phyloP scores from a whole-genome alignment of 2,888 invertebrate genomes.

The Leucophora obtusa region DNA sequence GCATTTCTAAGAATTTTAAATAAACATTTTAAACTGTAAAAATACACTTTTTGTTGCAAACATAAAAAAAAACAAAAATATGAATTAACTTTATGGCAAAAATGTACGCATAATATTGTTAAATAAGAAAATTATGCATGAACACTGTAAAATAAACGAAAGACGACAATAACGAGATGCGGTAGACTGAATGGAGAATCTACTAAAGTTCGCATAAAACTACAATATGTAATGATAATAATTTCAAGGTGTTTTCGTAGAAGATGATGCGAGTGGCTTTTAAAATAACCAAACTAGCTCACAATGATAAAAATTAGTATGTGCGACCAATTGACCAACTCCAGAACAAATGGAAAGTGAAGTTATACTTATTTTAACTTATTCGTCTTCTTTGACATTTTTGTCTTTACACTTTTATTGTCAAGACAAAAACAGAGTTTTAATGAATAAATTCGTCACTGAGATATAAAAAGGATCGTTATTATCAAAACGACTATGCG shows the following conservation, averaged over 20 bases:
- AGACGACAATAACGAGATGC: constrained; percentile 15
- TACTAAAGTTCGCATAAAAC: neutral
- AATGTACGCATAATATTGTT: constrained; percentile 44
- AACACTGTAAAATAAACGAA: constrained; percentile 43
- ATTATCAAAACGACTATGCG: no score
- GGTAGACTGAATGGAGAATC: constrained; percentile 8
- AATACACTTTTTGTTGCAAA: neutral
- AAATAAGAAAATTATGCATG: constrained; percentile 59
- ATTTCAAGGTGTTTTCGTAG: constrained; percentile 30
- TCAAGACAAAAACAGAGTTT: neutral
- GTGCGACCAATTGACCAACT: constrained; percentile 73
- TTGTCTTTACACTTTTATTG: neutral
- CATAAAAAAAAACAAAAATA: constrained; percentile 43
- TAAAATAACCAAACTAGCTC: constrained; percentile 48
- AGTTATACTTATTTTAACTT: constrained; percentile 8
- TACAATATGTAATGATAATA: constrained; percentile 14
- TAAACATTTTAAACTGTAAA: constrained; percentile 12
- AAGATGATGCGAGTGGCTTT: constrained; percentile 43
- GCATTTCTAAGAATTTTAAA: constrained; percentile 36
- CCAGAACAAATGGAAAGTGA: constrained; percentile 61
- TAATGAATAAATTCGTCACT: neutral
- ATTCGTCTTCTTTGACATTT: neutral
- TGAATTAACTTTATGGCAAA: constrained; percentile 55
- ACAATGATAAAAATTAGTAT: constrained; percentile 70
- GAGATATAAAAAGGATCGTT: no score